A percentile compares a stretch with the other conserved stretches of the same genome.
phyloP scores from a whole-genome alignment of 2,797 vertebrate genomes.

The Hippopotamyrus pictus region DNA sequence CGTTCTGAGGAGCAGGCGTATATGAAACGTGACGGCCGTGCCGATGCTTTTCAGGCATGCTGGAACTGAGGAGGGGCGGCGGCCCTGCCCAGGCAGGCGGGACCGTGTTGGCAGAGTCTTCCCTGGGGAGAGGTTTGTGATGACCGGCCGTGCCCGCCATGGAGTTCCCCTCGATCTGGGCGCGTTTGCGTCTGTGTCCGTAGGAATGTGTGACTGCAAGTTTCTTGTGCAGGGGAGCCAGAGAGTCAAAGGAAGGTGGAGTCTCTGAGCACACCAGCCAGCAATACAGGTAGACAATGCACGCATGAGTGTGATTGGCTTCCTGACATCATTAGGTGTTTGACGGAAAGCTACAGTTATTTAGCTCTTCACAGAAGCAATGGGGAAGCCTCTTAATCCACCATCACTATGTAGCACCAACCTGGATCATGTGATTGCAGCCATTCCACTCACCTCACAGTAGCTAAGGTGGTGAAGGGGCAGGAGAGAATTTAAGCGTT shows the following conservation, averaged over 20 bases:
- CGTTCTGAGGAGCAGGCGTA: neutral
- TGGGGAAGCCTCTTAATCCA: too few relatives aligned
- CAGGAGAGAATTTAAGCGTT: neutral
- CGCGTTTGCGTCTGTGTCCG: neutral
- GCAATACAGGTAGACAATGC: constrained; percentile 33
- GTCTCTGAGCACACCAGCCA: constrained; percentile 33
- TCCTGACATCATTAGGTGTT: neutral
- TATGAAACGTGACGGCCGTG: neutral
- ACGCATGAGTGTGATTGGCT: neutral
- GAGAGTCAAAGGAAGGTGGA: constrained; percentile 42
- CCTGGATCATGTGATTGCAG: neutral
- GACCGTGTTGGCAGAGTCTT: neutral
- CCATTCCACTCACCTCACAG: neutral
- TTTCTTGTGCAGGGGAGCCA: constrained; percentile 39
- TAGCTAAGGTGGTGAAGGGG: neutral
- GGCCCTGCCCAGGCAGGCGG: neutral
- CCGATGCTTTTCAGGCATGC: constrained; percentile 28
- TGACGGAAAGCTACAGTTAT: neutral
- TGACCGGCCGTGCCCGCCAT: fast-evolving
- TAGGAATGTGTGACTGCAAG: neutral
- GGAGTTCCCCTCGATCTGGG: neutral
- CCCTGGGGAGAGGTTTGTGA: neutral
- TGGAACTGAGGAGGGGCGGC: constrained; percentile 21
- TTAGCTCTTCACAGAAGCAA: too few relatives aligned
- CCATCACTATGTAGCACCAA: neutral